Percentiles rank a stretch among this genome's conserved stretches.
Conservation (phyloP, 1,140 invertebrate genomes). For the Pachypsylla venusta region DNA sequence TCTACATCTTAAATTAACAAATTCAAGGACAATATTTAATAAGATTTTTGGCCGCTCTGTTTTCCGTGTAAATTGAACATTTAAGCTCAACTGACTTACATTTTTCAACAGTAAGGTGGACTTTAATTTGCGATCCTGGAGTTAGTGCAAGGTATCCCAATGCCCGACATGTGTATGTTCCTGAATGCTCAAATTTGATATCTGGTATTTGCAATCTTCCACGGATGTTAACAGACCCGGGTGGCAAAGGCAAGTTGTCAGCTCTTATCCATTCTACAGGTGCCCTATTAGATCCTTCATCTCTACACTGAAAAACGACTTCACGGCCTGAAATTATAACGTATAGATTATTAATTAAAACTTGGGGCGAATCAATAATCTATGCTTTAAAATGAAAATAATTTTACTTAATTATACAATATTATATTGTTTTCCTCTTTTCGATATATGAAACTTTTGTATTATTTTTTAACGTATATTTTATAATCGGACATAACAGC, state of each 20-base stretch:
- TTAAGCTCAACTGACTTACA: conserved; percentile 40
- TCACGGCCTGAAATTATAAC: conserved; percentile 58
- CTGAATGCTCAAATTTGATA: conserved; percentile 58
- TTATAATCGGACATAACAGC: too few species aligned
- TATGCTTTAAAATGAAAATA: too few species aligned
- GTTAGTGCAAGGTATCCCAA: conserved; percentile 41
- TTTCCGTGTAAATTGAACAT: too few species aligned
- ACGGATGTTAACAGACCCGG: conserved; percentile 51
- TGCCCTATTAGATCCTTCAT: conserved; percentile 61
- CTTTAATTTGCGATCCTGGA: conserved; percentile 38
- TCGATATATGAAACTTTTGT: too few species aligned
- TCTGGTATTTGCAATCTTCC: conserved; percentile 65
- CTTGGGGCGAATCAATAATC: too few species aligned
- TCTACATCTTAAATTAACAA: too few species aligned
- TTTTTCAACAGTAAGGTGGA: conserved; percentile 50
- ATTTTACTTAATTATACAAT: too few species aligned
- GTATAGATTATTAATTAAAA: too few species aligned
- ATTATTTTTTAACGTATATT: too few species aligned
- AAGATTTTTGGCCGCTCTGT: too few species aligned
- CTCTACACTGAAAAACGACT: conserved; percentile 81
- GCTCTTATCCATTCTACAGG: conserved; percentile 59
- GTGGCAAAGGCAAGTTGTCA: conserved; percentile 50
- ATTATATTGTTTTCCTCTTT: too few species aligned
- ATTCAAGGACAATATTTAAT: too few species aligned
- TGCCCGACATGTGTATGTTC: conserved; percentile 70